Conservation (phyloP, 2,113 vertebrate species). For the Perca flavescens region DNA sequence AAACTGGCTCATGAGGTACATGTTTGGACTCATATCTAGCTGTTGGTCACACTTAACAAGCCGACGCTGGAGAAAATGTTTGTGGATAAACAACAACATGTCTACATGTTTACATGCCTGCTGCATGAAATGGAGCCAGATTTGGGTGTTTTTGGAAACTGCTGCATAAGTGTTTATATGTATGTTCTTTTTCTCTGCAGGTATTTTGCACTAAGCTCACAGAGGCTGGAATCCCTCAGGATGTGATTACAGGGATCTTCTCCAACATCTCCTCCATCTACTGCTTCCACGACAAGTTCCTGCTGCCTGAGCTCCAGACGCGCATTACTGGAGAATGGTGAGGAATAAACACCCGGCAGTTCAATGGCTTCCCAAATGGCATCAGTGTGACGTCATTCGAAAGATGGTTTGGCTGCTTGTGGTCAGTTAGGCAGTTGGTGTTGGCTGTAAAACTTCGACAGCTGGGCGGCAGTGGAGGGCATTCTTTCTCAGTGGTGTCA, state of each 20-base stretch:
- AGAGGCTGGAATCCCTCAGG: constrained; percentile 90
- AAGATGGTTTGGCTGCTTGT: not conserved
- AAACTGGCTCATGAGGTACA: too few species aligned
- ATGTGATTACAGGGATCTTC: constrained; percentile 96
- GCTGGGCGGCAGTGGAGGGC: constrained; percentile 19
- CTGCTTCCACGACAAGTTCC: constrained; percentile 95
- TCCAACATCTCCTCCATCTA: constrained; percentile 99
- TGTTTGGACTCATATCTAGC: not conserved
- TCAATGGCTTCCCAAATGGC: not conserved
- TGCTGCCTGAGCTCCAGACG: constrained; percentile 93
- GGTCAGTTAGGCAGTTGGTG: constrained; percentile 16
- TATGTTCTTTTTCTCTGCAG: constrained; percentile 72
- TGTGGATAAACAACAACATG: constrained; percentile 11
- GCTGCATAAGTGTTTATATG: not conserved
- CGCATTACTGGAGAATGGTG: constrained; percentile 95
- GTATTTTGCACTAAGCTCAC: constrained; percentile 95
- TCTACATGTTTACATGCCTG: constrained; percentile 28
- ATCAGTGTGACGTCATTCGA: not conserved
- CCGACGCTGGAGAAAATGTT: not conserved
- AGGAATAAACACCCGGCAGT: constrained; percentile 60
- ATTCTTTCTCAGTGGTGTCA: not conserved
- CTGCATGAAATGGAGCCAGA: not conserved
- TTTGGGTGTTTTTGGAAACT: constrained; percentile 6
- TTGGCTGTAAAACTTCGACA: constrained; percentile 37
- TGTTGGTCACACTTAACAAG: not conserved